A percentile compares a stretch with the other conserved stretches of the same genome.
These are phyloP conservation scores for Rhaphigaster nebulosa DNA, from an alignment of 2,888 invertebrate genomes.

Conservation along the genomic window DNA sequence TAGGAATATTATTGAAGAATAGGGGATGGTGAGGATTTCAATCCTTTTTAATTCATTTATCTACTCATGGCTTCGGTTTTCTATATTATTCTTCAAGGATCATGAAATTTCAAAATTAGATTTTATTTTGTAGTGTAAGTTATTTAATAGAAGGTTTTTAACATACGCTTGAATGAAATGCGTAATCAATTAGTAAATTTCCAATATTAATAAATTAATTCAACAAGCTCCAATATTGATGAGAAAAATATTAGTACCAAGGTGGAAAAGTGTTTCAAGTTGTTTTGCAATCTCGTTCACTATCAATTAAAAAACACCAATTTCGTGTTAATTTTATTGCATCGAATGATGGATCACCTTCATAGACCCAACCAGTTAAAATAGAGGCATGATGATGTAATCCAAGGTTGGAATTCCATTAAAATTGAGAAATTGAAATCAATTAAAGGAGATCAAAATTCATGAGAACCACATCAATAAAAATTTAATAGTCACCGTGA, in stretches of 20 bases:
- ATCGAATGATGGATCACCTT: neutral
- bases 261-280: neutral
- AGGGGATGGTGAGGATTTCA: too few species aligned
- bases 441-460: slow-evolving; percentile 20
- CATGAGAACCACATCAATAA: neutral
- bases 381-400: neutral
- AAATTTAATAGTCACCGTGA: neutral
- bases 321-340: neutral
- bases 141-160: too few species aligned
- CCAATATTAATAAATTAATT: too few species aligned
- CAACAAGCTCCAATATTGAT: neutral
- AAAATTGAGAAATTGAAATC: slow-evolving; percentile 3
- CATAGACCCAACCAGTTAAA: slow-evolving; percentile 19
- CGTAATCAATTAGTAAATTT: neutral
- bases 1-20: too few species aligned
- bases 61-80: too few species aligned
- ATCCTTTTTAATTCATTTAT: too few species aligned
- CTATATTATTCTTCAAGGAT: too few species aligned
- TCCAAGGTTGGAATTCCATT: neutral
- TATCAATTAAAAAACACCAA: neutral
- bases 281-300: neutral
- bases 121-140: too few species aligned
- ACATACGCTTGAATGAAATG: neutral
- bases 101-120: too few species aligned
- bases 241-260: too few species aligned